These are phyloP conservation scores for Tetramorium parvispinum DNA, from an alignment of 1,140 invertebrate genomes.

Conservation along the genomic window DNA sequence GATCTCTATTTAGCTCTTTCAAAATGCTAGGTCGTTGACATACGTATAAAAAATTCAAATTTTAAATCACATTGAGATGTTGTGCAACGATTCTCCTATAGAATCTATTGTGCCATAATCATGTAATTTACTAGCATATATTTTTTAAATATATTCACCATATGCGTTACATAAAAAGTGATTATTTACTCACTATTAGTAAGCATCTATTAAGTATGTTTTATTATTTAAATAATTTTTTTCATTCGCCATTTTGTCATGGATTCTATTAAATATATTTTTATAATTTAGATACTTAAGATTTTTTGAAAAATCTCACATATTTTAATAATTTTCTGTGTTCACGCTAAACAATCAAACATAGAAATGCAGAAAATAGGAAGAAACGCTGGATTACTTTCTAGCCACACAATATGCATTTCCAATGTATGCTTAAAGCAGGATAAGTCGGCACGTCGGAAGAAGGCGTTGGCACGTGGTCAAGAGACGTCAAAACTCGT, in stretches of 20 bases:
- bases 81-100: not conserved
- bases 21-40: slow-evolving; percentile 7
- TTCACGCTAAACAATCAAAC: not conserved
- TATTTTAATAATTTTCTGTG: not conserved
- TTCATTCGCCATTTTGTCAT: not conserved
- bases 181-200: not conserved
- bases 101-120: not conserved
- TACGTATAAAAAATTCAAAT: not conserved
- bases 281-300: not conserved
- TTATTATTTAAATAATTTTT: not conserved
- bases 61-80: not conserved
- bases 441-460: slow-evolving; percentile 64
- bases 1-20: slow-evolving; percentile 11
- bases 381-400: not conserved
- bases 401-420: slow-evolving; percentile 1
- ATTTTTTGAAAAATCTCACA: not conserved
- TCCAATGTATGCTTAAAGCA: not conserved
- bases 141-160: not conserved
- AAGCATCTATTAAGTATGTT: not conserved
- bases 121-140: not conserved
- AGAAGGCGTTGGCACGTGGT: slow-evolving; percentile 82
- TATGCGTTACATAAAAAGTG: not conserved
- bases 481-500: slow-evolving; percentile 84
- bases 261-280: not conserved
- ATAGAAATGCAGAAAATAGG: not conserved